Percentiles rank a stretch among this genome's conserved stretches.
Evolutionary conservation across 2,797 vertebrate species (phyloP).

Genomic region (Otolemur crassicaudatus): DNA sequence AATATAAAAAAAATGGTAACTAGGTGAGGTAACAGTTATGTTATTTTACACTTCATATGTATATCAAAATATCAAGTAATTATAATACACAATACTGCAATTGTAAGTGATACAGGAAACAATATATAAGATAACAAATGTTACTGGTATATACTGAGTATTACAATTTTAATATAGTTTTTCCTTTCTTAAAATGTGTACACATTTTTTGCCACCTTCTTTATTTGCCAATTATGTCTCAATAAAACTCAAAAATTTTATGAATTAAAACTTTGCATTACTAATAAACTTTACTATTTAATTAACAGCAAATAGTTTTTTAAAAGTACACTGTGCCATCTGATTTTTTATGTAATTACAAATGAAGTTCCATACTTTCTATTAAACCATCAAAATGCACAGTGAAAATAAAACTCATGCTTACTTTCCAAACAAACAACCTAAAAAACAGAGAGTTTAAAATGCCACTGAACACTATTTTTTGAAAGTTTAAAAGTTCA

Average conservation of each 20-base stretch:
- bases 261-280: background rate
- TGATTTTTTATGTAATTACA: conserved; percentile 16
- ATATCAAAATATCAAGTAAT: background rate
- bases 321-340: background rate
- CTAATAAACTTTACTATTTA: too few species aligned
- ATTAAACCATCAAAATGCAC: conserved; percentile 36
- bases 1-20: background rate
- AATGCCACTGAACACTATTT: background rate
- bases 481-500: conserved; percentile 31
- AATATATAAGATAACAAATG: too few species aligned
- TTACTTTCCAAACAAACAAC: conserved; percentile 31
- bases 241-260: background rate
- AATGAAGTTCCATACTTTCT: background rate
- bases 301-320: background rate
- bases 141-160: too few species aligned
- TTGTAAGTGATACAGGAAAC: too few species aligned
- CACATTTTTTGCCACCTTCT: too few species aligned
- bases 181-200: too few species aligned
- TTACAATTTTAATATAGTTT: too few species aligned
- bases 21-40: background rate
- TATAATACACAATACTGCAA: too few species aligned
- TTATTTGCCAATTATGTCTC: background rate
- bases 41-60: background rate
- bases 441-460: background rate
- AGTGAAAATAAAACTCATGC: background rate